Evolutionary conservation across 2,888 invertebrate genomes (phyloP).

Genomic region (Micoletzkya japonica): DNA sequence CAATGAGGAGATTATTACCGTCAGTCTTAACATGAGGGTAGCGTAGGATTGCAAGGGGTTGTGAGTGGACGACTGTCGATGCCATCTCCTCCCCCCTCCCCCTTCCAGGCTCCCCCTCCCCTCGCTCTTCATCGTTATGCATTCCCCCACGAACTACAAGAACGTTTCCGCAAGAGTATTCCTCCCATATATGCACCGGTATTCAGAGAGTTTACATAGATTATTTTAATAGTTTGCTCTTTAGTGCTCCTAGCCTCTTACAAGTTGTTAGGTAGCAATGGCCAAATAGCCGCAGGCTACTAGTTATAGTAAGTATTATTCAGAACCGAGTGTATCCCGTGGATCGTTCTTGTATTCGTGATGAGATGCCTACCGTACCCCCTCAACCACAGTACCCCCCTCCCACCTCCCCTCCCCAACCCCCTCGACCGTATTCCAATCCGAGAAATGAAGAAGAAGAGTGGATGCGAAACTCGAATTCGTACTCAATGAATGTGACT

Average conservation of each 20-base stretch:
- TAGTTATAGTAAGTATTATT: not conserved
- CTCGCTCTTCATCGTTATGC: slow-evolving; percentile 1
- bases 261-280: not conserved
- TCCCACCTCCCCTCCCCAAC: not conserved
- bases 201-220: not conserved
- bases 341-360: not conserved
- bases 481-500: too few relatives aligned
- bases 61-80: too few relatives aligned
- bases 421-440: not conserved
- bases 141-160: not conserved
- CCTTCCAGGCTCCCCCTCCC: slow-evolving; percentile 13
- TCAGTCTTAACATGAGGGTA: too few relatives aligned
- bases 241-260: not conserved
- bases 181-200: slow-evolving; percentile 22
- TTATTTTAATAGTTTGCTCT: not conserved
- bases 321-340: not conserved
- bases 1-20: too few relatives aligned
- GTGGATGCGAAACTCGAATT: too few relatives aligned
- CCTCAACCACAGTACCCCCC: not conserved
- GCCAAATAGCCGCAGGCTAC: not conserved
- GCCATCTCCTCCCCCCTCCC: too few relatives aligned
- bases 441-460: too few relatives aligned
- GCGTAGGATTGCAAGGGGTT: too few relatives aligned
- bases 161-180: not conserved
- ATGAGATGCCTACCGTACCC: not conserved